Evolutionary conservation across 1,140 invertebrate genomes (phyloP), one percentile per base, ranked within the genome.

Genomic region (Lutraria rhynchaena): DNA sequence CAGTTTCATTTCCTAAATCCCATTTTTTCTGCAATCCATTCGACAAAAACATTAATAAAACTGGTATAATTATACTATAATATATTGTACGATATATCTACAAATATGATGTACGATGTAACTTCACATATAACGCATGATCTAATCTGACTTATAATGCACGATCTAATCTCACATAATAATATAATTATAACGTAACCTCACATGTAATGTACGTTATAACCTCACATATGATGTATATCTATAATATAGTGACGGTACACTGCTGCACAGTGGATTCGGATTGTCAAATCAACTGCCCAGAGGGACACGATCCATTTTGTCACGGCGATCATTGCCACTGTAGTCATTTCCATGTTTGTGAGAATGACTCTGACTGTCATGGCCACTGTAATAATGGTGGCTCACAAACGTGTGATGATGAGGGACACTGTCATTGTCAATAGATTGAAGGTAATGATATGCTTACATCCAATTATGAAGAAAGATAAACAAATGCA

Each of bases 281-380:
- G 2, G 55, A 57, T n/a, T 57, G 55, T 27, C 11, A 4, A 1
- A 27, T 17, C 24, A 57, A 3, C 22, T 57, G 55, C 31, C 3
- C 3, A 3, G 55, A 9, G 7, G 55, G 55, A 5, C 55, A 57
- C 9, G 55, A 57, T 1, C n/a, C n/a, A 57, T 57, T 29, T 57
- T 57, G 55, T 27, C 55, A 57, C 31, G 55, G 55, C 55, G 31
- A 57, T 29, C 55, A 57, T 29, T 57, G 55, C 31, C 55, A 57
- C 55, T 57, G 55, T 17, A 22, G 31, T 57, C 55, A 57, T 17
- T 2, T 27, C 1, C 55, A 57, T 22, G 22, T 41, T 11, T 67
- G 31, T 3, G n/a, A 33, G 22, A 67, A 7, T 13, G 44, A 24
- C 19, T n/a, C 4, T 44, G 35, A 67, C 19, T 44, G 44, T 67